Evolutionary conservation across 2,888 invertebrate species (phyloP).

Genomic region (Agrochola litura): DNA sequence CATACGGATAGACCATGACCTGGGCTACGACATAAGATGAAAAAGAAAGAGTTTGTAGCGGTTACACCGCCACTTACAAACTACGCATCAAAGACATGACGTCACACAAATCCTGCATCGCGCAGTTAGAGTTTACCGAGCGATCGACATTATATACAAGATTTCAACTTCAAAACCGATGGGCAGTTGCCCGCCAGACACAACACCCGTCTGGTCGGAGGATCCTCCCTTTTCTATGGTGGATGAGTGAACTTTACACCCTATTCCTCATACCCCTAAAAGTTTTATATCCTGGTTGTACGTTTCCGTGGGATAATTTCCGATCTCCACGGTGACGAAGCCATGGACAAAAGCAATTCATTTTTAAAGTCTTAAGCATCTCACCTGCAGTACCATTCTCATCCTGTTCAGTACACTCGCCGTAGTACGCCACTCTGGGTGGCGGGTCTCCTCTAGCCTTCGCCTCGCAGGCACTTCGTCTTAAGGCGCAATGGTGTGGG

Average conservation of each 20-base stretch:
- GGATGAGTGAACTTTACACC: too few relatives aligned
- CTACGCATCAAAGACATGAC: too few relatives aligned
- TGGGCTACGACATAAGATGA: not conserved
- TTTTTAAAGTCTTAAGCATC: not conserved
- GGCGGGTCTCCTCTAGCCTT: constrained; percentile 91
- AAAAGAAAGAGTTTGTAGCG: too few relatives aligned
- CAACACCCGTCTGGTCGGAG: too few relatives aligned
- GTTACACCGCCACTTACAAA: too few relatives aligned
- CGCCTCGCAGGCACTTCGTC: constrained; percentile 93
- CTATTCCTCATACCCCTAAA: too few relatives aligned
- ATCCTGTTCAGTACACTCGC: constrained; percentile 94
- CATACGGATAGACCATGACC: not conserved
- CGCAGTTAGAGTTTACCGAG: too few relatives aligned
- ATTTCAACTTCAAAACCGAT: too few relatives aligned
- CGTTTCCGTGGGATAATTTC: not conserved
- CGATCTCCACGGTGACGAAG: not conserved
- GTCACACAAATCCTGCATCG: too few relatives aligned
- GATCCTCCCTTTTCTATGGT: too few relatives aligned
- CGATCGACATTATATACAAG: too few relatives aligned
- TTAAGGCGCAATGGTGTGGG: constrained; percentile 95
- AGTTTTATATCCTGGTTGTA: not conserved
- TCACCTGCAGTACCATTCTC: constrained; percentile 86
- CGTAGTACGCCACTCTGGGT: constrained; percentile 92
- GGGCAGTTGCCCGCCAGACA: too few relatives aligned
- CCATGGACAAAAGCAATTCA: not conserved